phyloP scores from a whole-genome alignment of 2,797 vertebrate genomes.

The Gymnothorax javanicus region DNA sequence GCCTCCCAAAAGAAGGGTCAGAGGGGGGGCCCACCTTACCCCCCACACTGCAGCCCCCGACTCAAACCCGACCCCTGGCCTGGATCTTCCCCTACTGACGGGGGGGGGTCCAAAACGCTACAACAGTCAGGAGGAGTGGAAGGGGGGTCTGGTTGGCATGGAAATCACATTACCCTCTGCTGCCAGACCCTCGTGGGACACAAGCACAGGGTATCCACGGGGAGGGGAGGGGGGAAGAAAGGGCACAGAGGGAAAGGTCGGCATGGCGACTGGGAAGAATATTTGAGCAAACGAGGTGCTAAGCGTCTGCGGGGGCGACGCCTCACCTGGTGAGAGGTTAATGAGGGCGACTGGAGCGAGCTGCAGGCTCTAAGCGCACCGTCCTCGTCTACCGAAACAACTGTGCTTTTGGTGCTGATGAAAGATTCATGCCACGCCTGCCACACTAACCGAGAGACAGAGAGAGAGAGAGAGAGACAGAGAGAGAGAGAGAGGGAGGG shows the following conservation, averaged over 20 bases:
- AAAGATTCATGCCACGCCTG: constrained; percentile 21
- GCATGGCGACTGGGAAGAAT: background rate
- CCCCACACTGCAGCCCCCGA: background rate
- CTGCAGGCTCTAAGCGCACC: no score
- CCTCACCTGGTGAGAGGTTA: background rate
- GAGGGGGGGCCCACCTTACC: background rate
- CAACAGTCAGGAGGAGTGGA: no score
- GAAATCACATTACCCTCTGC: background rate
- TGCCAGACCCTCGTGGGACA: background rate
- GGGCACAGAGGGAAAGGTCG: background rate
- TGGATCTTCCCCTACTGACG: background rate
- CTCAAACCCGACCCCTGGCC: background rate
- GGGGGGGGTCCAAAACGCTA: background rate
- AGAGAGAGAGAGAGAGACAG: background rate
- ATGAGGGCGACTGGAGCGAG: background rate
- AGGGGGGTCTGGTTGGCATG: background rate
- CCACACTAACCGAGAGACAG: background rate
- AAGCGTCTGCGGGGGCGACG: background rate
- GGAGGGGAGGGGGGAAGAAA: no score
- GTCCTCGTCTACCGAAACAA: background rate
- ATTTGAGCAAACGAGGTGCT: background rate
- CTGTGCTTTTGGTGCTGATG: constrained; percentile 14
- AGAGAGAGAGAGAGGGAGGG: background rate
- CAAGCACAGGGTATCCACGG: background rate
- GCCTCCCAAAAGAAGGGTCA: no score